Evolutionary conservation across 2,113 vertebrate species (phyloP).

Genomic region (Propithecus coquereli): DNA sequence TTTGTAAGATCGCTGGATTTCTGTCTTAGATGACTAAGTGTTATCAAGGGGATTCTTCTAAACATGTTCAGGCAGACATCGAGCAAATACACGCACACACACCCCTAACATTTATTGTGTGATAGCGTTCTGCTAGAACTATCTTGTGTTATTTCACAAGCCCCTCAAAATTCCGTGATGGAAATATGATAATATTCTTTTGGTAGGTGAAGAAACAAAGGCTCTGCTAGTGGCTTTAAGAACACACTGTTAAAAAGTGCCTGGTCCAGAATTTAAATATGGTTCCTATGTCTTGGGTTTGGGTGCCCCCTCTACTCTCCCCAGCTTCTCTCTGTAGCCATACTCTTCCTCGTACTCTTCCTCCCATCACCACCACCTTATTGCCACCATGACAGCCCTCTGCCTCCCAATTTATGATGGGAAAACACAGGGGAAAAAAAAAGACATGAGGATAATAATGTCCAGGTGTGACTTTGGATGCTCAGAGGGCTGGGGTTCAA

Average conservation of each 20-base stretch:
- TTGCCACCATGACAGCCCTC: neutral
- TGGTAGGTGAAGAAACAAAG: neutral
- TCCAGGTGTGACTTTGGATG: neutral
- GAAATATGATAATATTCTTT: neutral
- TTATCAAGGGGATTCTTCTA: constrained; percentile 16
- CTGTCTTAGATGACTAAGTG: neutral
- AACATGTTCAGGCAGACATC: neutral
- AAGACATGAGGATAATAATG: neutral
- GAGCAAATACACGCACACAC: neutral
- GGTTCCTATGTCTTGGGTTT: neutral
- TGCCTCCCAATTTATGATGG: neutral
- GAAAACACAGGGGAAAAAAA: neutral
- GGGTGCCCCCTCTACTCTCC: neutral
- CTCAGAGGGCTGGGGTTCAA: neutral
- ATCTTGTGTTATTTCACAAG: neutral
- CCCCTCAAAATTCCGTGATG: neutral
- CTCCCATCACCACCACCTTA: too few species aligned
- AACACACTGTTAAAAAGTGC: neutral
- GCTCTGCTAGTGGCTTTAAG: neutral
- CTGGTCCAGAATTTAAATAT: neutral
- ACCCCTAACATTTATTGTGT: neutral
- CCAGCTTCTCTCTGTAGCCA: neutral
- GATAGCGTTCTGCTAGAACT: neutral
- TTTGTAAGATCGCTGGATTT: constrained; percentile 8
- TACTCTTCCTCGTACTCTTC: neutral